Evolutionary conservation across 2,113 vertebrate species (phyloP).

Genomic region (Ploceus nigricollis): DNA sequence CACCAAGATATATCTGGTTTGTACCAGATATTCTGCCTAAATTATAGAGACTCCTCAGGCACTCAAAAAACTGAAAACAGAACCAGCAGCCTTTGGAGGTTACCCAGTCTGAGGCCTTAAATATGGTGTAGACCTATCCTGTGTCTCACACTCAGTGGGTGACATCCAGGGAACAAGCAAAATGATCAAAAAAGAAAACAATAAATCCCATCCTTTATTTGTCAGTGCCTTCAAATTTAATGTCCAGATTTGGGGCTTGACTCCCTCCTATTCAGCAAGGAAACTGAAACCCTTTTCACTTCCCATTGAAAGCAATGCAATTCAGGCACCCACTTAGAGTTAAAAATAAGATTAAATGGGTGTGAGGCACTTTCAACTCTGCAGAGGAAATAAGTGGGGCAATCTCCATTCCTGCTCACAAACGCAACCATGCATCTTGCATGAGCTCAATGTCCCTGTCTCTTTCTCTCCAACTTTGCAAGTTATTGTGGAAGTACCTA

Average conservation of each 20-base stretch:
- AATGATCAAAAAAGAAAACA: background rate
- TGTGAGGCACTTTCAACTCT: background rate
- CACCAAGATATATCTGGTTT: background rate
- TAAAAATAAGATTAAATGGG: background rate
- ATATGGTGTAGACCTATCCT: background rate
- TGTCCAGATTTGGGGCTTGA: background rate
- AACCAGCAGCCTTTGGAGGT: background rate
- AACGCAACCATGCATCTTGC: background rate
- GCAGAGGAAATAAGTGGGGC: background rate
- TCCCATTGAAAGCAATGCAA: background rate
- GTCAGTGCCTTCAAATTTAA: background rate
- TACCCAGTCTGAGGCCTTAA: background rate
- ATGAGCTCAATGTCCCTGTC: background rate
- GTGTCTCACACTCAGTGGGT: background rate
- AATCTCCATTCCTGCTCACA: background rate
- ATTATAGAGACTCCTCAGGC: background rate
- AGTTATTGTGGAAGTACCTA: background rate
- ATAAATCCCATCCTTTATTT: background rate
- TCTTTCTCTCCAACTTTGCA: background rate
- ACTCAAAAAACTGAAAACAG: background rate
- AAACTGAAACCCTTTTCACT: background rate
- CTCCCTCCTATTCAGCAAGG: background rate
- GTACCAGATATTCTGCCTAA: background rate
- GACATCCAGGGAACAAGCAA: background rate
- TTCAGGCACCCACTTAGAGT: background rate